Percentiles rank a stretch among this genome's conserved stretches.
Evolutionary conservation across 2,888 invertebrate species (phyloP).

Genomic region (Trissolcus brochymenae): DNA sequence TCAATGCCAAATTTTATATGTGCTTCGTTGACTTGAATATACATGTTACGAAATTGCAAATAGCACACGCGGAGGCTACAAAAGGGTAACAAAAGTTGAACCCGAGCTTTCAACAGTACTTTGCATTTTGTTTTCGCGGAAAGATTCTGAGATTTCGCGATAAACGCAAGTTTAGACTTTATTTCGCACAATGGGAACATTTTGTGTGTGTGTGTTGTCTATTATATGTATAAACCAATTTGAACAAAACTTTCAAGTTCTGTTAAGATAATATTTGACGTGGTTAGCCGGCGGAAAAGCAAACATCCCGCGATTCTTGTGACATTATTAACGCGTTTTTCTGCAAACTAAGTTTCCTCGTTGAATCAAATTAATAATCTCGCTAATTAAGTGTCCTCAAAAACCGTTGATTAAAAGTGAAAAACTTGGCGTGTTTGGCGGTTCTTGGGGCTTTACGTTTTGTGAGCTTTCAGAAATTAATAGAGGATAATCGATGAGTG

Average conservation of each 20-base stretch:
- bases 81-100: constrained; percentile 2
- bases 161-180: background rate
- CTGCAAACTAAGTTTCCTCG: constrained; percentile 8
- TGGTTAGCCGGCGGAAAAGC: constrained; percentile 4
- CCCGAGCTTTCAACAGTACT: constrained; percentile 14
- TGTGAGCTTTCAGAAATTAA: constrained; percentile 45
- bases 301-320: constrained; percentile 4
- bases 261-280: constrained; percentile 5
- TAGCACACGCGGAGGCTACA: constrained; percentile 3
- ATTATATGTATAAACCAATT: constrained; percentile 8
- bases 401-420: constrained; percentile 8
- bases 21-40: constrained; percentile 64
- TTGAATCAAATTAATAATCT: constrained; percentile 23
- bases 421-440: constrained; percentile 8
- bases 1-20: constrained; percentile 68
- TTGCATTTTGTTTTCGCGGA: constrained; percentile 12
- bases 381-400: constrained; percentile 13
- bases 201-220: background rate
- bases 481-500: constrained; percentile 54
- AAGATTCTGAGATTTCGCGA: background rate
- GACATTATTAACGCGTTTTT: constrained; percentile 17
- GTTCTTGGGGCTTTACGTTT: background rate
- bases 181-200: background rate
- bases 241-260: background rate
- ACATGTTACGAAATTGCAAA: constrained; percentile 30